Percentiles rank a stretch among this genome's conserved stretches.
Conservation (phyloP, 2,797 vertebrate genomes). For the Basileuterus tristriatus region DNA sequence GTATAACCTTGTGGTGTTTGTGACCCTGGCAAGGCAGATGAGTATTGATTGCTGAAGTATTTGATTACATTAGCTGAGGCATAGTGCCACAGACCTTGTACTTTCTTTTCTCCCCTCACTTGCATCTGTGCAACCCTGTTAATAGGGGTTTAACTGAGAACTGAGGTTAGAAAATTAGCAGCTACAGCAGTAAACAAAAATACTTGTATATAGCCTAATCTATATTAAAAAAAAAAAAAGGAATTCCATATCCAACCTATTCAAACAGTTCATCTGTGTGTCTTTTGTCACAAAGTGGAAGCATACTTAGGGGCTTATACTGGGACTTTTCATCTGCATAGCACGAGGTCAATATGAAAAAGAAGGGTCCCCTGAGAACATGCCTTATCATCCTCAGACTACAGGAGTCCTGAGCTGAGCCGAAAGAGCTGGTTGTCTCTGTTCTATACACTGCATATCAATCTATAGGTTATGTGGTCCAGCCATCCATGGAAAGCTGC, state of each 20-base stretch:
- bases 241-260: background rate
- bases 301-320: background rate
- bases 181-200: background rate
- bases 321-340: background rate
- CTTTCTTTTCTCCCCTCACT: background rate
- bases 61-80: conserved; percentile 27
- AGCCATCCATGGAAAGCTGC: background rate
- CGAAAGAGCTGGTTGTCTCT: background rate
- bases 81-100: conserved; percentile 47
- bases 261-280: background rate
- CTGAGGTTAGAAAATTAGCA: background rate
- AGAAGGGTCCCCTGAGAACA: background rate
- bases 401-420: background rate
- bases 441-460: background rate
- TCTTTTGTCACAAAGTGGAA: background rate
- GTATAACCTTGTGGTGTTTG: background rate
- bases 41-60: conserved; percentile 29
- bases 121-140: background rate
- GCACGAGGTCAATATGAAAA: background rate
- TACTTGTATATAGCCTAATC: background rate
- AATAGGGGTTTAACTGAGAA: conserved; percentile 5
- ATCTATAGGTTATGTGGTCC: background rate
- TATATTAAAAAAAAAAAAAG: no score
- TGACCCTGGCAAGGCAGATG: conserved; percentile 14
- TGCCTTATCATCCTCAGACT: background rate